Evolutionary conservation across 30 jellyfish, hydroid and myxozoan genomes (phyloP).

Genomic region (Sanderia malayensis): DNA sequence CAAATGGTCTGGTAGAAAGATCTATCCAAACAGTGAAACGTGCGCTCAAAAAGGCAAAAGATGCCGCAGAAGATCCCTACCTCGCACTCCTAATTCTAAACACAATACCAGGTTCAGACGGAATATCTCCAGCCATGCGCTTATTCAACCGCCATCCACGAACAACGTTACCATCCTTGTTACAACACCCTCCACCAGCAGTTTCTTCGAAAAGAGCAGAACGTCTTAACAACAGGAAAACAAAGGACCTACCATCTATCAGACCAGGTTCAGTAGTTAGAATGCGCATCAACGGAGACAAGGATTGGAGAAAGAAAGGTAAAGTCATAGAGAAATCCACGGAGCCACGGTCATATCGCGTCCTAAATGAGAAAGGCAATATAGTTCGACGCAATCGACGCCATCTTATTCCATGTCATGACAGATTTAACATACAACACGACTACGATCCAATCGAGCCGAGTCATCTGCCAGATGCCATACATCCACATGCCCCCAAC

Average conservation of each 20-base stretch:
- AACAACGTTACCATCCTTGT: conserved; percentile 39
- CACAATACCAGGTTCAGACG: conserved; percentile 51
- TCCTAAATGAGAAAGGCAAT: neutral
- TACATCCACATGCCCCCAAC: conserved; percentile 22
- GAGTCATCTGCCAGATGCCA: conserved; percentile 22
- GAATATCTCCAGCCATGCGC: conserved; percentile 41
- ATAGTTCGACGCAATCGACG: conserved; percentile 27
- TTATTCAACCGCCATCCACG: conserved; percentile 46
- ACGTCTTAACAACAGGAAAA: conserved; percentile 9
- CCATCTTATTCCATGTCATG: conserved; percentile 38
- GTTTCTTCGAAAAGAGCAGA: conserved; percentile 12
- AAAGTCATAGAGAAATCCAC: neutral
- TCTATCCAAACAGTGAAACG: conserved; percentile 48
- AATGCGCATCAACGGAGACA: conserved; percentile 2
- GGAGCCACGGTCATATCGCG: conserved; percentile 22
- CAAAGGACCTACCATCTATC: conserved; percentile 35
- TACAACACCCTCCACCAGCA: conserved; percentile 35
- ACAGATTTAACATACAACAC: conserved; percentile 18
- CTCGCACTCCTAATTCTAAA: conserved; percentile 35
- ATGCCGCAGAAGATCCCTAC: conserved; percentile 36
- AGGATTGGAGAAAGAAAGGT: conserved; percentile 13
- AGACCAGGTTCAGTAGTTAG: conserved; percentile 41
- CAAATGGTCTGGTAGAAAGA: conserved; percentile 48
- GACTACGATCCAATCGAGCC: conserved; percentile 38
- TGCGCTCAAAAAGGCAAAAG: conserved; percentile 37